These are phyloP conservation scores for Scaptomyza graminum DNA, from an alignment of 1,140 invertebrate genomes.

Conservation along the genomic window DNA sequence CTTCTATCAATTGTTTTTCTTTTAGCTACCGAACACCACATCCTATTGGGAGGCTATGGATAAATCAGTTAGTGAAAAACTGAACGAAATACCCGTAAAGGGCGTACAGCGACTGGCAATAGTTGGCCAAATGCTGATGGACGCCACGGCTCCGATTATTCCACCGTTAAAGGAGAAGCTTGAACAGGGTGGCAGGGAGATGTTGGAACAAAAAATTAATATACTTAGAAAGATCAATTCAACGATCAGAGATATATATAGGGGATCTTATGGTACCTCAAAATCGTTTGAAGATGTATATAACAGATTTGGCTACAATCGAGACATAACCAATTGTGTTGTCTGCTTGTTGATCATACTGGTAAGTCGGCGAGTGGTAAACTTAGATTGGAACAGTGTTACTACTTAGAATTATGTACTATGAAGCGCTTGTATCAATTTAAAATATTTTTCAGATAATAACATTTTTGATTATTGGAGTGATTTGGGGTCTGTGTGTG, in stretches of 20 bases:
- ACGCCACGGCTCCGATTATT: not conserved
- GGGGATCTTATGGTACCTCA: not conserved
- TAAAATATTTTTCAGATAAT: conserved; percentile 2
- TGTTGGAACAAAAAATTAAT: not conserved
- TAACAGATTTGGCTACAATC: not conserved
- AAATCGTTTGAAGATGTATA: conserved; percentile 1
- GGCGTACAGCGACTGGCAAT: not conserved
- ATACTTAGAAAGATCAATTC: not conserved
- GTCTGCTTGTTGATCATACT: not conserved
- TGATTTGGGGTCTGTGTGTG: not conserved
- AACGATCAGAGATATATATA: not conserved
- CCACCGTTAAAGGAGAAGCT: not conserved
- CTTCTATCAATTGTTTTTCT: not conserved
- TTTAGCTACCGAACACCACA: conserved; percentile 12
- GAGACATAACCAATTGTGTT: not conserved
- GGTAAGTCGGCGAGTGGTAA: not conserved
- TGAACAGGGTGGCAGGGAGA: no score
- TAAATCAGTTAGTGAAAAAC: not conserved
- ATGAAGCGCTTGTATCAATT: no score
- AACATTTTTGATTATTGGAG: not conserved
- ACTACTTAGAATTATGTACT: no score
- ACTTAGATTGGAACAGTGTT: no score
- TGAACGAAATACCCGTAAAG: not conserved
- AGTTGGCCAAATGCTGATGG: not conserved
- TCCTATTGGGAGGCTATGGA: not conserved